Base-by-base conservation (phyloP, 2,797 vertebrate genomes). In the Onychomys leucogaster region DNA sequence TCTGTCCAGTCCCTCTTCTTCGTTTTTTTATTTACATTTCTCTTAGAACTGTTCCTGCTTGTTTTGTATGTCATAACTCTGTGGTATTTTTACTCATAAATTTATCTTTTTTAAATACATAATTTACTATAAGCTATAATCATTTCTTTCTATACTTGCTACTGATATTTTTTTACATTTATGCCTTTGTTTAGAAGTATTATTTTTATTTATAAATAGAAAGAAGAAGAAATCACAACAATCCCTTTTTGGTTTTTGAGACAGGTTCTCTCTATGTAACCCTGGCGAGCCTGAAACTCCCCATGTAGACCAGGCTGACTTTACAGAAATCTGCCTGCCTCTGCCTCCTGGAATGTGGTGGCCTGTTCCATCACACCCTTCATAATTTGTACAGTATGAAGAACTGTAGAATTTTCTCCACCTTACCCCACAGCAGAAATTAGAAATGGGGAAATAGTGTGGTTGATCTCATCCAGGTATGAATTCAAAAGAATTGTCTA, bases 91-190 rank as follows among this genome's bases (percentile, higher is more conserved):
- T 91, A 77, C 49, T 17, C 13, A 17, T 43, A 37, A 34, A 73
- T 83, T 13, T 57, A 4, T 65, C 13, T 90, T 65, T 32, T 90
- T 63, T 57, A 1, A 41, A 73, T 59, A 23, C 65, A 75, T 37
- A 94, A 61, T 73, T 85, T 49, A 78, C 12, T 41, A 23, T 73
- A 23, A 11, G 71, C 29, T 78, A 17, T 37, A 76, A 81, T 34
- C 88, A 69, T 63, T 57, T 77, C 76, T n/a, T 87, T 88, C 65
- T 59, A 16, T 69, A 83, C 67, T 94, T 94, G 34, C 34, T 57
- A 55, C 14, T 61, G 59, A 5, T 65, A 34, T 81, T 91, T 59
- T 89, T 78, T 94, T 82, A 29, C 6, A 75, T 57, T 57, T 86
- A 57, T 17, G 52, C 75, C 7, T 91, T 73, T 82, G 32, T 46